Evolutionary conservation across 2,888 invertebrate species (phyloP).

Genomic region (Sphecodes monilicornis): DNA sequence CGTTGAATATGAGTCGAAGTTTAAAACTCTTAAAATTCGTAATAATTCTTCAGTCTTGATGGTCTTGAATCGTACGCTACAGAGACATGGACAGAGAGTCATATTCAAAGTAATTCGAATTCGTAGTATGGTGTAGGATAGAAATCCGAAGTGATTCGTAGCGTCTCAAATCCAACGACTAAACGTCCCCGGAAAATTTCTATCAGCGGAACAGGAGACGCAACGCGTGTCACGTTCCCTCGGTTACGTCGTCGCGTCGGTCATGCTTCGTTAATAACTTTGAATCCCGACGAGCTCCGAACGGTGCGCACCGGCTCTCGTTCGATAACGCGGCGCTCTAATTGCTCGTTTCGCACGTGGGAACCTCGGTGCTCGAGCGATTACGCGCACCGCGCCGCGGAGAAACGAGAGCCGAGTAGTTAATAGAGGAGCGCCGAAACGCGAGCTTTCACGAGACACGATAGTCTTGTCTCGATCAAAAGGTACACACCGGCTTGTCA

Average conservation of each 20-base stretch:
- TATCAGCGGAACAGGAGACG: background rate
- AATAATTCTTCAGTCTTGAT: too few relatives aligned
- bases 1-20: too few relatives aligned
- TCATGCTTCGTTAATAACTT: constrained; percentile 19
- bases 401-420: background rate
- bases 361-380: constrained; percentile 2
- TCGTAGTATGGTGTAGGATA: too few relatives aligned
- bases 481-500: background rate
- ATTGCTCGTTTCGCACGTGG: constrained; percentile 32
- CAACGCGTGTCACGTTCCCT: constrained; percentile 18
- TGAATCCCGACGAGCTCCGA: background rate
- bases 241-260: background rate
- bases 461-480: constrained; percentile 21
- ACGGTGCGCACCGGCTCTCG: background rate
- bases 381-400: background rate
- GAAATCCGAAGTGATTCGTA: too few relatives aligned
- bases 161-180: too few relatives aligned
- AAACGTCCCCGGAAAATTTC: constrained; percentile 19
- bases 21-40: too few relatives aligned
- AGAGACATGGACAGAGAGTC: too few relatives aligned
- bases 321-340: constrained; percentile 33
- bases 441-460: background rate
- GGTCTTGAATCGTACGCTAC: too few relatives aligned
- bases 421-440: constrained; percentile 10
- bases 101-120: too few relatives aligned